A percentile compares a stretch with the other conserved stretches of the same genome.
phyloP scores from a whole-genome alignment of 1,140 invertebrate species.

The Drosophila pallidifrons region DNA sequence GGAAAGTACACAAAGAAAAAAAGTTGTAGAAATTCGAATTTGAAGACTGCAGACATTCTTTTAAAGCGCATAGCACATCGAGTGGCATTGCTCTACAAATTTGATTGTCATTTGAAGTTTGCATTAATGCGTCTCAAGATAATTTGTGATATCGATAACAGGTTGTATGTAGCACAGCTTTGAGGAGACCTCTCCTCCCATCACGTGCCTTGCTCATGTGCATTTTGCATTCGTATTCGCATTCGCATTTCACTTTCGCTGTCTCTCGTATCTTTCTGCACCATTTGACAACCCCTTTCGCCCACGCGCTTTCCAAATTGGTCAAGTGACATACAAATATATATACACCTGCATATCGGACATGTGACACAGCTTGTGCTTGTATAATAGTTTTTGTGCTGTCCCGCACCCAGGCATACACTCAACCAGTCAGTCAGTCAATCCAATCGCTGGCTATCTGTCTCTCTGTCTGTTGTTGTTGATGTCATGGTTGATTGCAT shows the following conservation, averaged over 20 bases:
- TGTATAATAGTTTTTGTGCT: slow-evolving; percentile 26
- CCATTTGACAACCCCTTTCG: slow-evolving; percentile 9
- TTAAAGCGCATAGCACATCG: too few species aligned
- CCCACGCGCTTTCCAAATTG: slow-evolving; percentile 40
- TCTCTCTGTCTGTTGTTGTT: slow-evolving; percentile 10
- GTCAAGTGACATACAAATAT: slow-evolving; percentile 50
- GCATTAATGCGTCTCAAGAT: too few species aligned
- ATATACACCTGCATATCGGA: slow-evolving; percentile 1
- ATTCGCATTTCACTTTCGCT: background rate
- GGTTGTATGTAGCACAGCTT: background rate
- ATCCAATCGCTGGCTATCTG: slow-evolving; percentile 20
- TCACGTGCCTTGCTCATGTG: slow-evolving; percentile 29
- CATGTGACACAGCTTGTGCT: slow-evolving; percentile 39
- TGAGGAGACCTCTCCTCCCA: background rate
- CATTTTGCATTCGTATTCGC: background rate
- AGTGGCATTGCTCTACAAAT: too few species aligned
- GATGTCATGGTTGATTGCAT: slow-evolving; percentile 48
- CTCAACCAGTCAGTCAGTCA: slow-evolving; percentile 6
- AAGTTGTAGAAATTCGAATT: slow-evolving; percentile 7
- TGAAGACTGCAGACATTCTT: slow-evolving; percentile 1
- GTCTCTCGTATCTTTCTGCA: slow-evolving; percentile 5
- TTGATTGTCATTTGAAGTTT: background rate
- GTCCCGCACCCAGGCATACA: background rate
- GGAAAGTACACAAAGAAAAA: too few species aligned
- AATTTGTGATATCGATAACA: background rate